These are phyloP conservation scores for Priocnemis perturbator DNA, from an alignment of 2,888 invertebrate genomes.

Conservation along the genomic window DNA sequence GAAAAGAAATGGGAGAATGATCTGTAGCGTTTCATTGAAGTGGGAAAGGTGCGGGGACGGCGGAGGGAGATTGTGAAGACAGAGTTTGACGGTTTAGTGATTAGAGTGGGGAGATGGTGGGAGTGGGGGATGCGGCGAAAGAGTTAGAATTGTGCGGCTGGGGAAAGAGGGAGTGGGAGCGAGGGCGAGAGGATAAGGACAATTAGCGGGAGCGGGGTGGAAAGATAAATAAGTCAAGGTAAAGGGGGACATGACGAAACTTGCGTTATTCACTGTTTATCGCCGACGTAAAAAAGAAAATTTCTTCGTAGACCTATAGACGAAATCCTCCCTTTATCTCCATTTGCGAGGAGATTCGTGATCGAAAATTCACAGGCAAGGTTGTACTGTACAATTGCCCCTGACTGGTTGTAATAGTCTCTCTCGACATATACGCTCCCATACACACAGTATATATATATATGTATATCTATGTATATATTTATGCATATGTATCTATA, in stretches of 20 bases:
- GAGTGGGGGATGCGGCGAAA: neutral
- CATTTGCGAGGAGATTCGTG: neutral
- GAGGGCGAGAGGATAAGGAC: neutral
- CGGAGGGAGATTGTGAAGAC: too few relatives aligned
- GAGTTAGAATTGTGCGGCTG: neutral
- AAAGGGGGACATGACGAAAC: constrained; percentile 8
- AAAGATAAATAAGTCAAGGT: neutral
- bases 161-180: neutral
- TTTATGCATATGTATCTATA: constrained; percentile 2
- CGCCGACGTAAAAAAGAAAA: constrained; percentile 35
- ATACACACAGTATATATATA: constrained; percentile 9
- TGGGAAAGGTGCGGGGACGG: too few relatives aligned
- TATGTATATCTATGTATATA: neutral
- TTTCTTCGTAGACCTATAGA: constrained; percentile 24
- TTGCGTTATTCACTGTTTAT: constrained; percentile 28
- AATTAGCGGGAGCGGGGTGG: neutral
- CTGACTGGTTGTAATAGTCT: constrained; percentile 15
- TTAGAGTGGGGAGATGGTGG: neutral
- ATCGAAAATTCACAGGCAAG: constrained; percentile 6
- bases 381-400: constrained; percentile 12
- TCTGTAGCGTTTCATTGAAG: too few relatives aligned
- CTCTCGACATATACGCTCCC: constrained; percentile 11
- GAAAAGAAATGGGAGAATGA: too few relatives aligned
- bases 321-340: constrained; percentile 10
- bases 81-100: neutral